Percentiles rank a stretch among this genome's conserved stretches.
phyloP scores from a whole-genome alignment of 2,888 invertebrate genomes.

The Junonia oenone region DNA sequence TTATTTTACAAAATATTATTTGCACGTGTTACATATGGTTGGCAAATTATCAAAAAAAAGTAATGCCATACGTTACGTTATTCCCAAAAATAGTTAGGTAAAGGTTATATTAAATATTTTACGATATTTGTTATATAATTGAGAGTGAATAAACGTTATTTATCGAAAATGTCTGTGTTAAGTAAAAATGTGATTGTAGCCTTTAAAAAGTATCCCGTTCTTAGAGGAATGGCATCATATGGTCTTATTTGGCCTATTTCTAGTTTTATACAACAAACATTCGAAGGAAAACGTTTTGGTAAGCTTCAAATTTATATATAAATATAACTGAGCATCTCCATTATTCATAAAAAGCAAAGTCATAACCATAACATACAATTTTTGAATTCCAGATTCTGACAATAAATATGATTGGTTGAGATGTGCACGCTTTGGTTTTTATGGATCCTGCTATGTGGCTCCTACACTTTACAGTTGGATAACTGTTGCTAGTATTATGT shows the following conservation, averaged over 20 bases:
- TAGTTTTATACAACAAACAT: slow-evolving; percentile 85
- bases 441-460: slow-evolving; percentile 90
- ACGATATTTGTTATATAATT: slow-evolving; percentile 21
- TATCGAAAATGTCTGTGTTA: slow-evolving; percentile 45
- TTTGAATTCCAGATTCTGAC: slow-evolving; percentile 46
- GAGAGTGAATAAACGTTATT: background rate
- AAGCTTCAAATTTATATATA: slow-evolving; percentile 39
- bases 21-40: slow-evolving; percentile 24
- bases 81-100: slow-evolving; percentile 13
- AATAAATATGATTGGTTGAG: slow-evolving; percentile 83
- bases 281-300: slow-evolving; percentile 82
- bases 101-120: slow-evolving; percentile 9
- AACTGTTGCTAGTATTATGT: slow-evolving; percentile 85
- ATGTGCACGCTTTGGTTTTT: slow-evolving; percentile 85
- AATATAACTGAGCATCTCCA: background rate
- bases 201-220: slow-evolving; percentile 56
- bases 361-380: background rate
- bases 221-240: slow-evolving; percentile 84
- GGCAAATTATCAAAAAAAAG: slow-evolving; percentile 39
- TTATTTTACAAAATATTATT: slow-evolving; percentile 8
- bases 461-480: slow-evolving; percentile 91
- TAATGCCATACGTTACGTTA: slow-evolving; percentile 12
- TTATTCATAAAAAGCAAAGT: background rate
- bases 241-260: slow-evolving; percentile 86
- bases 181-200: slow-evolving; percentile 49